Evolutionary conservation across 2,797 vertebrate species (phyloP), one percentile per base, ranked within the genome.

Genomic region (Hoplostethus mediterraneus): DNA sequence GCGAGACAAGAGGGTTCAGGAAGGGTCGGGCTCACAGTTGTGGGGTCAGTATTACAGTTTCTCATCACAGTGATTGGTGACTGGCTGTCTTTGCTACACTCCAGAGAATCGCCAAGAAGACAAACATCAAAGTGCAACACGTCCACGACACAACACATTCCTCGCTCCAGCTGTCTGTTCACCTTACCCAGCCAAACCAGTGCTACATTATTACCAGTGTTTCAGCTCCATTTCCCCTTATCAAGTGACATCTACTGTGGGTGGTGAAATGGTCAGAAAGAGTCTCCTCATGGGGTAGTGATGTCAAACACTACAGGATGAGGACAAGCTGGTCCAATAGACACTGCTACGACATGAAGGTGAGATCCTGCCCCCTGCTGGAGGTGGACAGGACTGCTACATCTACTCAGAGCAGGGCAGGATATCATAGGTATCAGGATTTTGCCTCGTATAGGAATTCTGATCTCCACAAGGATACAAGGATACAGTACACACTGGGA

Each of bases 31-130:
- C 87, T 93, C 92, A 94, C 93, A 94, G 93, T 92, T 87, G 81
- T 61, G 92, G 72, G 91, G 91, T 94, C 91, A 89, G 85, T 91
- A 80, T 90, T 93, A 90, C 90, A 91, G 92, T 93, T 93, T 92
- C 87, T 93, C 89, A 90, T 95, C 95, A 95, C 95, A 95, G 95
- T 95, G 95, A 89, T 92, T 85, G 89, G 88, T 89, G 89, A 92
- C 87, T 85, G 73, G 80, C 90, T 92, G 85, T 88, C 88, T 83
- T 89, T 80, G 77, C 90, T 87, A 81, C 80, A 73, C 85, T 87
- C 78, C 71, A 54, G 82, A 87, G 67, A 87, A 66, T 66, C 45
- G 57, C 77, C 86, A 89, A 87, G 82, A 78, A 87, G 91, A 88
- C 91, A 89, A 90, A 90, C 90, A 91, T 85, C 65, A 53, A 67